phyloP scores from a whole-genome alignment of 2,888 invertebrate genomes.

The Eilema depressum region DNA sequence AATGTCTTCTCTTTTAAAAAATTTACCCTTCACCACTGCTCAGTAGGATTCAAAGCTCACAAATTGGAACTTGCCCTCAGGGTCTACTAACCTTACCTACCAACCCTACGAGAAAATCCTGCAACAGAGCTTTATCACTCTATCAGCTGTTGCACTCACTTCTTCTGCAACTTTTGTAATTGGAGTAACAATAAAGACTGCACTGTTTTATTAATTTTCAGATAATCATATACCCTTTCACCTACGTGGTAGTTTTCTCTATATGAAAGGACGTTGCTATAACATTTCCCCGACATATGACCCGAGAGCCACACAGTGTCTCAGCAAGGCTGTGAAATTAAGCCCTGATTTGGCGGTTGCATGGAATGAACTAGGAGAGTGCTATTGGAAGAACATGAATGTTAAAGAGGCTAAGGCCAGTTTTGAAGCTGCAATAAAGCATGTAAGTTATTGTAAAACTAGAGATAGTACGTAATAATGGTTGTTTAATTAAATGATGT shows the following conservation, averaged over 20 bases:
- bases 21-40: too few relatives aligned
- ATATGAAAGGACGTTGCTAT: conserved; percentile 91
- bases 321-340: conserved; percentile 94
- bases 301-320: conserved; percentile 90
- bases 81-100: too few relatives aligned
- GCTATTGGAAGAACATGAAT: conserved; percentile 95
- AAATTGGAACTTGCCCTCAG: too few relatives aligned
- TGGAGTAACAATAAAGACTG: background rate
- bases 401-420: conserved; percentile 93
- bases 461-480: too few relatives aligned
- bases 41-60: too few relatives aligned
- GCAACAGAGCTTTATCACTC: too few relatives aligned
- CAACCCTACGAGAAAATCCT: too few relatives aligned
- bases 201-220: conserved; percentile 32
- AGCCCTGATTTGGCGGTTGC: conserved; percentile 93
- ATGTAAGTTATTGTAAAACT: conserved; percentile 80
- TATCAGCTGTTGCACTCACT: too few relatives aligned
- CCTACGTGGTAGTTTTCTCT: conserved; percentile 88
- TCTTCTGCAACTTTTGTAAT: background rate
- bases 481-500: too few relatives aligned
- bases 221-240: conserved; percentile 70
- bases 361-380: conserved; percentile 96
- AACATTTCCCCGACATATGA: conserved; percentile 91
- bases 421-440: conserved; percentile 92
- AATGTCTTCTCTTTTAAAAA: too few relatives aligned